A percentile compares a stretch with the other conserved stretches of the same genome.
Conservation (phyloP, 2,888 invertebrate species). For the Kuschelorhynchus macadamiae region DNA sequence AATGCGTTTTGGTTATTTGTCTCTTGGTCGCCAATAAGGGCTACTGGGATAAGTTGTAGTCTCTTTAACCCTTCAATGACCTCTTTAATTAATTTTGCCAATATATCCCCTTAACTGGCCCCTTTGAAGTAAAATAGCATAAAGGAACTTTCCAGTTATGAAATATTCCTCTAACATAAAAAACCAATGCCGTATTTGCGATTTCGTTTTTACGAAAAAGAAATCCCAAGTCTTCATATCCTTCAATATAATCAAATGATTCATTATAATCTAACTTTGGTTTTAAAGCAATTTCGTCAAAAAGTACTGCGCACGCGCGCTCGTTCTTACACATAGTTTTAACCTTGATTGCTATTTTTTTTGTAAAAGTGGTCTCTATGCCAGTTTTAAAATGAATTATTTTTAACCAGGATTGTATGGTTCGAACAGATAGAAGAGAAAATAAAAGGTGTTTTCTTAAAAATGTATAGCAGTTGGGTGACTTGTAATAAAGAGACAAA, state of each 20-base stretch:
- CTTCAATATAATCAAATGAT: conserved; percentile 7
- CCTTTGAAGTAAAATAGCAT: conserved; percentile 11
- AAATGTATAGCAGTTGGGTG: conserved; percentile 6
- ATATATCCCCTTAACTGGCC: conserved; percentile 6
- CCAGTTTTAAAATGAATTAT: conserved; percentile 7
- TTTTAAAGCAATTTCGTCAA: conserved; percentile 11
- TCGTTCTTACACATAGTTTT: conserved; percentile 1
- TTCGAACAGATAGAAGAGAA: neutral
- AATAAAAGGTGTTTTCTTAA: neutral
- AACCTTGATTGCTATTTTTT: neutral
- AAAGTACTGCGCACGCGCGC: neutral
- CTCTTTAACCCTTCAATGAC: neutral
- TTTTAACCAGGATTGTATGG: neutral
- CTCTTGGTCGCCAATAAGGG: neutral
- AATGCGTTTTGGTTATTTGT: neutral
- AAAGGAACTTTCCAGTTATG: conserved; percentile 7
- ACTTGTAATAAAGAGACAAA: conserved; percentile 14
- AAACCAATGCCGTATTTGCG: conserved; percentile 8
- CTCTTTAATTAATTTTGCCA: neutral
- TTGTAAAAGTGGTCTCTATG: conserved; percentile 4
- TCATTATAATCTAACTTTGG: conserved; percentile 1
- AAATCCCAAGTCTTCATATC: conserved; percentile 11
- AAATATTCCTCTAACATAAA: conserved; percentile 6
- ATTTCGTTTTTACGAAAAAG: neutral
- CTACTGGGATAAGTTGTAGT: neutral